Conservation (phyloP, 2,888 invertebrate species). For the Dermolepida albohirtum region DNA sequence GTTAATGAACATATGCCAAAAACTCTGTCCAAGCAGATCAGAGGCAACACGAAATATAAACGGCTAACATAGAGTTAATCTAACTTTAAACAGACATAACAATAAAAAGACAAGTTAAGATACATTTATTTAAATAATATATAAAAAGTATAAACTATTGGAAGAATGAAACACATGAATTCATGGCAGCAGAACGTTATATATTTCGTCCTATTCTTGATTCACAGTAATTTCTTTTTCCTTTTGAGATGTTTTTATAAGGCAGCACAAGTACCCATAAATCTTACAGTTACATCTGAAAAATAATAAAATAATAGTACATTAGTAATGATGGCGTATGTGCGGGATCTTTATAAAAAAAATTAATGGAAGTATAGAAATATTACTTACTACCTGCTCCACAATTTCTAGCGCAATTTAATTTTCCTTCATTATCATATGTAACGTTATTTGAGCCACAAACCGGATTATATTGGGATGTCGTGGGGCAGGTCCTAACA, state of each 20-base stretch:
- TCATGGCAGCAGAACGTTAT: no score
- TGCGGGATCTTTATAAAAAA: not conserved
- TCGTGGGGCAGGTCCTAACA: slow-evolving; percentile 56
- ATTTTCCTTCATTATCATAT: slow-evolving; percentile 55
- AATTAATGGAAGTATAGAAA: slow-evolving; percentile 41
- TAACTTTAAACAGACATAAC: no score
- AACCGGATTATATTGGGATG: slow-evolving; percentile 58
- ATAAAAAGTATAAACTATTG: no score
- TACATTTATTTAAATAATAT: not conserved
- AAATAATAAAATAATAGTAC: not conserved
- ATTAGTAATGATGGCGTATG: no score
- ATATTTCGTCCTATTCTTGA: no score
- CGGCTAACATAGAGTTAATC: no score
- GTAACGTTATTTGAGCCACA: slow-evolving; percentile 58
- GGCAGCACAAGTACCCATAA: slow-evolving; percentile 18
- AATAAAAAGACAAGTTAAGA: not conserved
- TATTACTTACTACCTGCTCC: slow-evolving; percentile 51
- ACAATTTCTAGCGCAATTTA: slow-evolving; percentile 56
- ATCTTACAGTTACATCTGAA: slow-evolving; percentile 18
- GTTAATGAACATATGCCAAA: no score
- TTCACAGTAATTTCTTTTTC: no score
- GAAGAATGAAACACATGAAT: no score
- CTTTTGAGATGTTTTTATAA: not conserved
- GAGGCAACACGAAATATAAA: no score
- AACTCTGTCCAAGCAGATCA: no score